Evolutionary conservation across 2,888 invertebrate genomes (phyloP), one percentile per base, ranked within the genome.

Genomic region (Phengaris alcon): DNA sequence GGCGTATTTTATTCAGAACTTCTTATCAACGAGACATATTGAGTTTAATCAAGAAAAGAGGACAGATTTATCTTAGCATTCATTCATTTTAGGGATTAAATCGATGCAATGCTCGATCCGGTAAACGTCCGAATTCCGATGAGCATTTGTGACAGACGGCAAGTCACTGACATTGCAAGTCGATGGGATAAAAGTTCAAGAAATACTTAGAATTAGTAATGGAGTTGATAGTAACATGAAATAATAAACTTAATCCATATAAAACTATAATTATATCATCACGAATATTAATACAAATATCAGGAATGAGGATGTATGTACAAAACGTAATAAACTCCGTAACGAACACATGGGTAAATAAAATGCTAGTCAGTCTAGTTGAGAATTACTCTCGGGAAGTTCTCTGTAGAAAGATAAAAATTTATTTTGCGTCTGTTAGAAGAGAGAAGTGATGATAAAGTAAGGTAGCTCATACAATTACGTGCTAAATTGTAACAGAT

Each of bases 1-100:
- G 80, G 80, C 81, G 84, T 83, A 87, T 87, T 86, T 86, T 84
- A 87, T 89, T 87, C 85, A 82, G 81, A 81, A 82, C 81, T 84
- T 84, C 84, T 86, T 87, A 85, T 86, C 85, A 85, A 82, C 79
- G 79, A 79, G 78, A 81, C 79, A 81, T 79, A 80, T 81, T 78
- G 76, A 75, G 77, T 77, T 78, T 76, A 77, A 79, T 78, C 77
- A 74, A 75, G 76, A 78, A 74, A 77, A 75, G 68, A 68, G 75
- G 69, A 74, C 64, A 76, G 78, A 79, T 80, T 81, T 77, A 78
- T 78, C 75, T 79, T 64, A 73, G 74, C 68, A 70, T 72, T 75
- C 72, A 72, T 75, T 79, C 76, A 77, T 76, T 78, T 79, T 73
- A 59, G 72, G 80, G 77, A 79, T 69, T 77, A 77, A 57, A 68